Evolutionary conservation across 2,888 invertebrate species (phyloP).

Genomic region (Caenorhabditis angaria): DNA sequence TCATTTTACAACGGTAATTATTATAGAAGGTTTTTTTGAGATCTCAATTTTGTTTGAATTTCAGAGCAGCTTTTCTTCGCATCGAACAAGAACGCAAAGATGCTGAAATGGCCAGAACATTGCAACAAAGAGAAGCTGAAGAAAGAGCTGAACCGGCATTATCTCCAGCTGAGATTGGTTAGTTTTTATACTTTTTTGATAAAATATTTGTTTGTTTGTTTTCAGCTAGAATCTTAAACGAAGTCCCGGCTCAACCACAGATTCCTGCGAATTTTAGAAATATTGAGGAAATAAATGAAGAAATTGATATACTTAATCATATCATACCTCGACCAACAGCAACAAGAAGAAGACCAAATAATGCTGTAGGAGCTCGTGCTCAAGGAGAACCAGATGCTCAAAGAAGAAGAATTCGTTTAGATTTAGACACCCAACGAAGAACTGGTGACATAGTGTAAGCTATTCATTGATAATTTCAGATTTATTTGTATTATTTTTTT

Average conservation of each 20-base stretch:
- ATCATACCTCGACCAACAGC: too few relatives aligned
- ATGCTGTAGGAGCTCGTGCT: not conserved
- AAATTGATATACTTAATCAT: too few relatives aligned
- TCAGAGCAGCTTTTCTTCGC: slow-evolving; percentile 3
- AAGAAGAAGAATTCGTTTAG: not conserved
- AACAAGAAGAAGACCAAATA: not conserved
- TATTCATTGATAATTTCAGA: too few relatives aligned
- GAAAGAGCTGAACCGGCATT: not conserved
- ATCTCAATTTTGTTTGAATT: slow-evolving; percentile 5
- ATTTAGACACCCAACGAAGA: not conserved
- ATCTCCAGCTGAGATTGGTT: not conserved
- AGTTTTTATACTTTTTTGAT: not conserved
- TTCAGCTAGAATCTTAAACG: not conserved
- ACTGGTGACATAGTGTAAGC: too few relatives aligned
- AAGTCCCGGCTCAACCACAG: not conserved
- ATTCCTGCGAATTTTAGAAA: too few relatives aligned
- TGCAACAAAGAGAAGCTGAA: not conserved
- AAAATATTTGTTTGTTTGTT: not conserved
- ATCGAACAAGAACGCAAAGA: slow-evolving; percentile 17
- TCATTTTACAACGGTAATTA: too few relatives aligned
- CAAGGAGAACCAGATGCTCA: not conserved
- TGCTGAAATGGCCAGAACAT: not conserved
- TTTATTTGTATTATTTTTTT: too few relatives aligned
- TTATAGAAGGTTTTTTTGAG: not conserved
- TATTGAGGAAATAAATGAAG: too few relatives aligned